Base-by-base conservation (phyloP, 2,888 invertebrate species). In the Coecobrya sp. region DNA sequence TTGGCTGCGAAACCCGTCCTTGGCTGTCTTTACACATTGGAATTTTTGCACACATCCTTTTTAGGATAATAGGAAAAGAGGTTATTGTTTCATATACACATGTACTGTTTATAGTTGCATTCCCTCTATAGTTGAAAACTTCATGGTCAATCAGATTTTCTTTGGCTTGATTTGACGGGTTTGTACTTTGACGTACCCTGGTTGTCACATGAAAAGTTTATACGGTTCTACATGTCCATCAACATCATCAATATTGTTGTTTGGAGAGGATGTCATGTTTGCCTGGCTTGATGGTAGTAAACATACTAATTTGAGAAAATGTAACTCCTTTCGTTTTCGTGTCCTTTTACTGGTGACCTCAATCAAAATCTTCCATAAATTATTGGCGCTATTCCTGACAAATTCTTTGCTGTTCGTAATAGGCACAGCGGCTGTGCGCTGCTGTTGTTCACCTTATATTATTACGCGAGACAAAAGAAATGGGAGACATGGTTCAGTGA, bases 1-100 rank as follows among this genome's bases (percentile, higher is more conserved):
- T 89, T 89, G 89, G 82, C 89, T 65, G 79, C 45, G 49, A 87
- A 62, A 73, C 68, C 86, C 68, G 45, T 68, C 30, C 16, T 85
- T n/a, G n/a, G n/a, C 10, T 86, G 45, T 70, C 55, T 73, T 73
- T 62, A 62, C 5, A 45, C 59, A 87, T 87, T 79, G 62, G 25
- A 1, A n/a, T 70, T 73, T 45, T 73, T 73, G 49, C 13, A 49
- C 49, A 49, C 1, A 13, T 49, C 11, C 10, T 49, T 36, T 36
- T 36, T 36, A 4, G 3, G 49, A 49, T n/a, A 55, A 55, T 55
- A 16, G n/a, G n/a, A n/a, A 55, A 55, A n/a, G n/a, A 55, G 16
- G 3, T 55, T 49, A 11, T 13, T 49, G 10, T 49, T 49, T 3
- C 10, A 49, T 49, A 10, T 11, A 7, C 11, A 13, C 49, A 7